phyloP scores from a whole-genome alignment of 35 echinoderm and acorn worm genomes.

The Heliocidaris erythrogramma region DNA sequence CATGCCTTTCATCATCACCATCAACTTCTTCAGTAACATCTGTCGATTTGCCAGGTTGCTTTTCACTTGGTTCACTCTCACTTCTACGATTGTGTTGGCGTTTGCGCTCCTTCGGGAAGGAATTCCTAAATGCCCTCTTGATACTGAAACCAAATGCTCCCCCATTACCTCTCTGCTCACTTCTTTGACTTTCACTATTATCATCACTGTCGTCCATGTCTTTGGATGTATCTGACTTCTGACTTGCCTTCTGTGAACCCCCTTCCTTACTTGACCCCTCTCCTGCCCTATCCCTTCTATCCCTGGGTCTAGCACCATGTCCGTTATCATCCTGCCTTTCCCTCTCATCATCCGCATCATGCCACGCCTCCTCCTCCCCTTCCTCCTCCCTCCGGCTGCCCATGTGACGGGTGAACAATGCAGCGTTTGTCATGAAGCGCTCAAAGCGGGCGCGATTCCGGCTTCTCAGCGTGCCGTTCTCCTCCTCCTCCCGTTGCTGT shows the following conservation, averaged over 20 bases:
- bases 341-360: slow-evolving; percentile 39
- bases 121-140: slow-evolving; percentile 82
- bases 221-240: not conserved
- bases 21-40: slow-evolving; percentile 33
- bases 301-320: not conserved
- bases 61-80: slow-evolving; percentile 75
- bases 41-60: not conserved
- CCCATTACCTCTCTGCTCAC: not conserved
- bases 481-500: slow-evolving; percentile 8
- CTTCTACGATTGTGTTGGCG: slow-evolving; percentile 78
- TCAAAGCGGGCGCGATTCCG: slow-evolving; percentile 31
- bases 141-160: slow-evolving; percentile 52
- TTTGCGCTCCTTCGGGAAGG: slow-evolving; percentile 67
- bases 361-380: not conserved
- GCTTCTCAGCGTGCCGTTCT: not conserved
- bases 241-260: not conserved
- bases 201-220: slow-evolving; percentile 48
- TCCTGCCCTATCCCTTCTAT: slow-evolving; percentile 13
- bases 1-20: not conserved
- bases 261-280: slow-evolving; percentile 6
- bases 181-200: not conserved
- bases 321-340: not conserved
- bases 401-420: slow-evolving; percentile 35
- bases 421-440: slow-evolving; percentile 40
- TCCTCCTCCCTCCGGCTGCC: slow-evolving; percentile 18